A percentile compares a stretch with the other conserved stretches of the same genome.
Evolutionary conservation across 2,797 vertebrate genomes (phyloP).

Genomic region (Paguma larvata): DNA sequence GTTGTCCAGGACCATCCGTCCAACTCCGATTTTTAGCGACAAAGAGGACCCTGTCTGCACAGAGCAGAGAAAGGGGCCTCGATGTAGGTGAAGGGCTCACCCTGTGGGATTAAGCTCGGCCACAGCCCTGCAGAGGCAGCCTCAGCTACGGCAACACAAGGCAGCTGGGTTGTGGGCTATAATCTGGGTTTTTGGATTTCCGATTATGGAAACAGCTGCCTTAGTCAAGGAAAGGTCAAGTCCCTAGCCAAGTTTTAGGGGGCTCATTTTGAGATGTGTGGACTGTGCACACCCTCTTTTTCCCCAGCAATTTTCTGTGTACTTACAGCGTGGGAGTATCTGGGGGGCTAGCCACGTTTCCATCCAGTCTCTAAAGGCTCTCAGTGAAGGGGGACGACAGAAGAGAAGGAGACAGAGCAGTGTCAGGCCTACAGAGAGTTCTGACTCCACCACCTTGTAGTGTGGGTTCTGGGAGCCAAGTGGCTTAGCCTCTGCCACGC

Average conservation of each 20-base stretch:
- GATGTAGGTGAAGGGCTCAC: not conserved
- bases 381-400: not conserved
- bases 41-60: not conserved
- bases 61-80: conserved; percentile 41
- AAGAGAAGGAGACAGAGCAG: not conserved
- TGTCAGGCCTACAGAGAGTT: not conserved
- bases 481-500: not conserved
- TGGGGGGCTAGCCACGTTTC: not conserved
- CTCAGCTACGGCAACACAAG: not conserved
- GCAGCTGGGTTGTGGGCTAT: not conserved
- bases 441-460: not conserved
- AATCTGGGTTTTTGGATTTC: not conserved
- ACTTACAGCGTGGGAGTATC: not conserved
- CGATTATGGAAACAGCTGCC: not conserved
- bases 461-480: not conserved
- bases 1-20: not conserved
- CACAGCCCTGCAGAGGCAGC: not conserved
- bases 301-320: not conserved
- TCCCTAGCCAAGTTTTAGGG: not conserved
- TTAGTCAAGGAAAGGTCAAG: not conserved
- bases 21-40: conserved; percentile 48
- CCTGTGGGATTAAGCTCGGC: not conserved
- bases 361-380: not conserved
- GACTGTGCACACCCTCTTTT: not conserved
- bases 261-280: not conserved